Evolutionary conservation across 1,140 invertebrate species (phyloP), one percentile per base, ranked within the genome.

Genomic region (Drosophila aff.): DNA sequence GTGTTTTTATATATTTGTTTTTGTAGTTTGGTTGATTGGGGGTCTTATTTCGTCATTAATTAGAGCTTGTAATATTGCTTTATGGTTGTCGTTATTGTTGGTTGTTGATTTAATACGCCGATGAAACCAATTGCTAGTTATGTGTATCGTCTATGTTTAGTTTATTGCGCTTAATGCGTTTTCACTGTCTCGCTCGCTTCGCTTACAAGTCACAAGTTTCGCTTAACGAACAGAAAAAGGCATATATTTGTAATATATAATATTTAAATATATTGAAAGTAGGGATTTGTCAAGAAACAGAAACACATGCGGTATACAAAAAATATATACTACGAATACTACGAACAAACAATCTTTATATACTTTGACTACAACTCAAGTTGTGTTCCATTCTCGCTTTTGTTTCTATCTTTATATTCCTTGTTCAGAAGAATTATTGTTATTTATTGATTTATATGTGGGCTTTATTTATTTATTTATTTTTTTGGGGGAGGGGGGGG

Each of bases 191-290:
- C 38, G 47, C 76, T 79, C 58, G 79, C 59, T 82, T 62, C 75
- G 57, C 73, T 86, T 89, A 87, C 84, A 89, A 87, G 84, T 87
- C 89, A 87, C 84, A 87, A 87, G 84, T 87, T 87, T 87, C 84
- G 83, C 67, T 87, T 77, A 86, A 82, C 71, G 65, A 89, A 89
- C 80, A 63, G 58, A 87, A 87, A 80, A 79, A 86, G 73, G 81
- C 76, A 74, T 83, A 55, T 55, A 38, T 23, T 31, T 47, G 7
- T 47, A 47, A 28, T 50, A 18, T 50, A 28, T 31, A 55, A 55
- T 38, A 38, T 55, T 55, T 55, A 55, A 55, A 55, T 55, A 55
- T 38, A 77, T 81, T 73, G 46, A 68, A 41, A 73, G 67, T 40
- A 71, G 38, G 68, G 65, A 23, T 76, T 68, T 61, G 38, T 78